Conservation (phyloP, 1,140 invertebrate genomes). For the Cheumatopsyche charites region DNA sequence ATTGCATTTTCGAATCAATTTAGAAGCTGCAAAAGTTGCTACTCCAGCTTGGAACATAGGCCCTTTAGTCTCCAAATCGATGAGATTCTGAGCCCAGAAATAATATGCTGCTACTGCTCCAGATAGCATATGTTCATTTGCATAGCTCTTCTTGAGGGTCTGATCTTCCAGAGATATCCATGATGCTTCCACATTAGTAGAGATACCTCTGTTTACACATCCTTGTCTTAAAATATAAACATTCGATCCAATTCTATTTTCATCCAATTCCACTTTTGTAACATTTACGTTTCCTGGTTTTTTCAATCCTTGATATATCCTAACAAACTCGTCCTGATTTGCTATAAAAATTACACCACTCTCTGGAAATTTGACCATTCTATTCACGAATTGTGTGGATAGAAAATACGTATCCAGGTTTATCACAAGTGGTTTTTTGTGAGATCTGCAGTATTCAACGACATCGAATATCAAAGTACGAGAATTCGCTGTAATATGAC, state of each 20-base stretch:
- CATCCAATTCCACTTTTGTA: conserved; percentile 5
- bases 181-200: not conserved
- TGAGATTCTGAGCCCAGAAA: conserved; percentile 29
- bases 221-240: conserved; percentile 41
- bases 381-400: conserved; percentile 18
- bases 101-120: conserved; percentile 33
- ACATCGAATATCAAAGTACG: conserved; percentile 18
- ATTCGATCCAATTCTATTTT: conserved; percentile 26
- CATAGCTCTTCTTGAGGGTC: conserved; percentile 1
- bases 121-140: conserved; percentile 32
- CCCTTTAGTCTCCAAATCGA: not conserved
- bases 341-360: conserved; percentile 34
- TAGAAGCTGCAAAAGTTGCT: conserved; percentile 25
- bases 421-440: conserved; percentile 34
- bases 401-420: conserved; percentile 33
- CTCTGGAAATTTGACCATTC: conserved; percentile 18
- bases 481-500: conserved; percentile 1
- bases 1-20: not conserved
- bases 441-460: conserved; percentile 33
- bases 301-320: conserved; percentile 32
- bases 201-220: conserved; percentile 33
- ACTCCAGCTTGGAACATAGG: conserved; percentile 37
- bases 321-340: conserved; percentile 27
- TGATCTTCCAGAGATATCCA: conserved; percentile 17
- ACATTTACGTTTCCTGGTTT: not conserved